Evolutionary conservation across 1,140 invertebrate genomes (phyloP).

Genomic region (Caenorhabditis elegans): WBcel235 BX284602.5:9779501-9780000

Average conservation of each 20-base stretch:
- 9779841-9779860: constrained; percentile 61
- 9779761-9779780: no score
- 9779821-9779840: constrained; percentile 64
- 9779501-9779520: constrained; percentile 64
- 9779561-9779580: not conserved
- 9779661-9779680: constrained; percentile 62
- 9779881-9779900: constrained; percentile 53
- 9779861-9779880: constrained; percentile 60
- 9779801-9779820: no score
- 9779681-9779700: constrained; percentile 67
- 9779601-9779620: no score
- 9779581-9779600: constrained; percentile 8
- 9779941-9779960: no score
- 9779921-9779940: no score
- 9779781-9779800: no score
- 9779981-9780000: constrained; percentile 56
- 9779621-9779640: constrained; percentile 7
- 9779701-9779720: no score
- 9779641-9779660: constrained; percentile 50
- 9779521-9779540: constrained; percentile 61
- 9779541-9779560: constrained; percentile 37
- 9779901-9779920: not conserved
- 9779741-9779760: no score
- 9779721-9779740: no score
- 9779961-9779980: constrained; percentile 32